Evolutionary conservation across 2,797 vertebrate genomes (phyloP).

Genomic region (Borostomias antarcticus): DNA sequence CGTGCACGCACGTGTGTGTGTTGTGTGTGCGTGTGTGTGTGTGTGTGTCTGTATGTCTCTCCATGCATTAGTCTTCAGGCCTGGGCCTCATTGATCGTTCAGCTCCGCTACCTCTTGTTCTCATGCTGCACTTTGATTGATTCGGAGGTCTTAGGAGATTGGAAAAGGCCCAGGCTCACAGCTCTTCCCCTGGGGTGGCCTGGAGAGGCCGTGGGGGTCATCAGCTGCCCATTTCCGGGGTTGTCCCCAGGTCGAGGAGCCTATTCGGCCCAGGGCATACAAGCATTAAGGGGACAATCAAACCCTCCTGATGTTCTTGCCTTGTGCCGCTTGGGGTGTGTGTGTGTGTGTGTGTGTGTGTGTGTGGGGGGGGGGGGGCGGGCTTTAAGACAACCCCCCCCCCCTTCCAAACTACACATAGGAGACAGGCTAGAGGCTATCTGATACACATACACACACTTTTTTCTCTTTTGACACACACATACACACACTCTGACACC

Average conservation of each 20-base stretch:
- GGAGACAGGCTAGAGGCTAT: constrained; percentile 2
- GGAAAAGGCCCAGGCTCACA: constrained; percentile 58
- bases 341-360: constrained; percentile 22
- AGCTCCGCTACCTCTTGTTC: constrained; percentile 46
- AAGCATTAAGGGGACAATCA: constrained; percentile 71
- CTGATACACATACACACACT: neutral
- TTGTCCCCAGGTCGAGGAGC: constrained; percentile 51
- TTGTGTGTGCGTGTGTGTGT: too few species aligned
- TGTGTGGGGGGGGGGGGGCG: constrained; percentile 13
- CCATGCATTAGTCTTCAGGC: constrained; percentile 72
- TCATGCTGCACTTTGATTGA: constrained; percentile 69
- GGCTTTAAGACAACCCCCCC: constrained; percentile 2
- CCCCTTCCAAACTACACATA: neutral
- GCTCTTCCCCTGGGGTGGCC: constrained; percentile 66
- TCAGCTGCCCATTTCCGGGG: constrained; percentile 55
- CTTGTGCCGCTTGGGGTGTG: constrained; percentile 18
- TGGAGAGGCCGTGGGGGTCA: constrained; percentile 48
- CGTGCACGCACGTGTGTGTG: too few species aligned
- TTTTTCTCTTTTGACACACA: neutral
- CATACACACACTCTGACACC: neutral
- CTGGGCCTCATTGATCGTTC: constrained; percentile 65
- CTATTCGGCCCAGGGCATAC: constrained; percentile 44
- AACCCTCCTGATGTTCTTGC: constrained; percentile 54
- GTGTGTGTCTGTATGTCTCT: constrained; percentile 36
- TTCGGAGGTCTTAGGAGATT: constrained; percentile 75